Evolutionary conservation across 2,113 vertebrate species (phyloP), one percentile per base, ranked within the genome.

Genomic region (Hoplias malabaricus): DNA sequence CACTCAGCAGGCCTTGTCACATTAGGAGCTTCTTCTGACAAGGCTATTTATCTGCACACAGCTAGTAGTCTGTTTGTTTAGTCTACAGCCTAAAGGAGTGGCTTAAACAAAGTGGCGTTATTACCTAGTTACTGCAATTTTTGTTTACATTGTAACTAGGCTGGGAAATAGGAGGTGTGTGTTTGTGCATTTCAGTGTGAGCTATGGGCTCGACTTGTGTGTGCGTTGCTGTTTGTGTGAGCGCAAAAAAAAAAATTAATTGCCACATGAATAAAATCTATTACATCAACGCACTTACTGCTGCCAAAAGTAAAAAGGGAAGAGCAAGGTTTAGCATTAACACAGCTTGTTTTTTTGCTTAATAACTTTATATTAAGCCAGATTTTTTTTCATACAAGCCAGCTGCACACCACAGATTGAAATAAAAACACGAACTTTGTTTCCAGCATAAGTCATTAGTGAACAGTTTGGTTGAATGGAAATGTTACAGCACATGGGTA

Each of bases 41-140:
- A 9, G 23, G 43, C 38, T 59, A 59, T 82, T 71, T 77, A 70
- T 79, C 66, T 50, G 66, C 65, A 14, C 54, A 54, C 29, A 56
- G 59, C 42, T 75, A 69, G 72, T 75, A 66, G 59, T 38, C 77
- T 67, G 34, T 76, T 82, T 82, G 77, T 83, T 83, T 83, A 80
- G 81, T 83, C 81, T 83, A 62, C 67, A 73, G 73, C 67, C 73
- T 76, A 33, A 78, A 69, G 27, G 50, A 82, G 31, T 59, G 34
- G 29, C 46, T 77, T 77, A 70, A 80, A 80, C 27, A 62, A 42
- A 62, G 31, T 61, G 43, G 29, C 48, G 69, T 74, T 50, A 56
- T 79, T 65, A 65, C 68, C 59, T 70, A 76, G 62, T 31, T 76
- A 59, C 77, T 54, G 50, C 3, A 21, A 33, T 56, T 53, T 53